Conservation (phyloP, 2,113 vertebrate genomes). For the Turnix velox region DNA sequence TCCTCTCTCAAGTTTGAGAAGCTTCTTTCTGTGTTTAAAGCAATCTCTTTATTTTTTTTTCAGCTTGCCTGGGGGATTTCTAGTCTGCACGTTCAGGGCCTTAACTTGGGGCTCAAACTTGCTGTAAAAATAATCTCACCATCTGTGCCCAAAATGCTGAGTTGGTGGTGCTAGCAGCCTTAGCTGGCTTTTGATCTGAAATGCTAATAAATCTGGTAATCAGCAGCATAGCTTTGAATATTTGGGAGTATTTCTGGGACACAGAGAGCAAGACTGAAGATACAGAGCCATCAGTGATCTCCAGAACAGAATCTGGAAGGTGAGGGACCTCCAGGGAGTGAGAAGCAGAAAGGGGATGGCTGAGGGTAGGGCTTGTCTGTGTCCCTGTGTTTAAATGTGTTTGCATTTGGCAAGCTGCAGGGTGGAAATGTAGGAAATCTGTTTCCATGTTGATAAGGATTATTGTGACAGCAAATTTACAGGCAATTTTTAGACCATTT, state of each 20-base stretch:
- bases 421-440: not conserved
- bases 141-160: conserved; percentile 12
- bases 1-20: not conserved
- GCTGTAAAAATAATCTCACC: conserved; percentile 53
- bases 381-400: rapidly evolving
- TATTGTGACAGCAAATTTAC: not conserved
- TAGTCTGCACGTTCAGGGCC: not conserved
- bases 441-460: not conserved
- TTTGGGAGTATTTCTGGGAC: not conserved
- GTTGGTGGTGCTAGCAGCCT: not conserved
- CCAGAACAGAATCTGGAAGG: not conserved
- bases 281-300: not conserved
- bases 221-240: not conserved
- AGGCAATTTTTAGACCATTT: not conserved
- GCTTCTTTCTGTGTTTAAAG: conserved; percentile 16
- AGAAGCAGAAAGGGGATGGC: rapidly evolving
- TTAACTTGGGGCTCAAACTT: not conserved
- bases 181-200: not conserved
- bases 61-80: not conserved
- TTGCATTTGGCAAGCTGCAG: not conserved
- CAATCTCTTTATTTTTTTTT: not conserved
- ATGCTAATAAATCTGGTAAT: not conserved
- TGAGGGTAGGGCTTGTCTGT: not conserved
- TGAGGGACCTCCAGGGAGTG: not conserved
- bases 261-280: not conserved